Conservation (phyloP, 2,888 invertebrate genomes). For the Dasysyrphus albostriatus region DNA sequence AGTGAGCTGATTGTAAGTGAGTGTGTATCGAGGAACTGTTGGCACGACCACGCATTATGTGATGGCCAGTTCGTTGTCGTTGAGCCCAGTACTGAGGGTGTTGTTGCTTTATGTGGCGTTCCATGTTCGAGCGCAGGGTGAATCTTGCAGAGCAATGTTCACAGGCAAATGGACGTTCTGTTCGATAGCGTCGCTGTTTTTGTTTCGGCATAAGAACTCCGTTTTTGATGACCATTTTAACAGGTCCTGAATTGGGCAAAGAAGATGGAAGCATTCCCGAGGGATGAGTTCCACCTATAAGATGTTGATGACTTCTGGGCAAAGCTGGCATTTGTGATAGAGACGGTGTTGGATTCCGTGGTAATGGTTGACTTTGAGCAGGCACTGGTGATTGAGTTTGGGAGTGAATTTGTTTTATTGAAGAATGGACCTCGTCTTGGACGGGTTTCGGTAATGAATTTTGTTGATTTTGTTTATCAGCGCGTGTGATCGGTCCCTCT, state of each 20-base stretch:
- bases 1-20: constrained; percentile 77
- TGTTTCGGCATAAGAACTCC: constrained; percentile 96
- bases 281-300: constrained; percentile 52
- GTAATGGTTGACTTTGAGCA: constrained; percentile 54
- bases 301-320: constrained; percentile 57
- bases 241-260: constrained; percentile 84
- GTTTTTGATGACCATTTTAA: constrained; percentile 96
- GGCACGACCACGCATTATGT: constrained; percentile 82
- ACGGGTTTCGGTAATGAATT: constrained; percentile 38
- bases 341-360: constrained; percentile 73
- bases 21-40: constrained; percentile 77
- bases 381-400: constrained; percentile 67
- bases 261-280: constrained; percentile 69
- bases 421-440: constrained; percentile 37
- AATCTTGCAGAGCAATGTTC: constrained; percentile 95
- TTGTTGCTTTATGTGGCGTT: constrained; percentile 96
- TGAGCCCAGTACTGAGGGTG: constrained; percentile 96
- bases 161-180: constrained; percentile 95
- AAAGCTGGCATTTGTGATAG: constrained; percentile 76
- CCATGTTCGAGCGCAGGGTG: constrained; percentile 97
- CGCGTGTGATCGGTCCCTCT: constrained; percentile 40
- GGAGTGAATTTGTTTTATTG: constrained; percentile 47
- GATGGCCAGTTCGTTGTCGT: constrained; percentile 87
- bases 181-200: constrained; percentile 94
- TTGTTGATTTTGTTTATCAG: constrained; percentile 48